These are phyloP conservation scores for Allygus modestus DNA, from an alignment of 2,888 invertebrate genomes.

Conservation along the genomic window DNA sequence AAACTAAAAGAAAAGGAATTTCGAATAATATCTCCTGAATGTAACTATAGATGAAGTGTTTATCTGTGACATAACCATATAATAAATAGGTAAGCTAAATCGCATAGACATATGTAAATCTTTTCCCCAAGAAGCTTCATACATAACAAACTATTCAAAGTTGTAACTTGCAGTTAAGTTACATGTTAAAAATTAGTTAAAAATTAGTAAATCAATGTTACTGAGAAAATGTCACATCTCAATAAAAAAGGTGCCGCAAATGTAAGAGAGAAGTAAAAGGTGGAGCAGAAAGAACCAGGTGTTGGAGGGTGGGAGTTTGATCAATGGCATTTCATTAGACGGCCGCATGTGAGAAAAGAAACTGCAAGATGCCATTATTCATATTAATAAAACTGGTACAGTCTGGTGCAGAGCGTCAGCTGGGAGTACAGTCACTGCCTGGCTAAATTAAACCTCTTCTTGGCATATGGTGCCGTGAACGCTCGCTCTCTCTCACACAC, in stretches of 20 bases:
- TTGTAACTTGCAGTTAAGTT: too few species aligned
- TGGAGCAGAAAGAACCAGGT: slow-evolving; percentile 1
- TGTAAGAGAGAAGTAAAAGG: neutral
- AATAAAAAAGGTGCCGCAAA: neutral
- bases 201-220: neutral
- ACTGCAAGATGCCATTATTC: slow-evolving; percentile 64
- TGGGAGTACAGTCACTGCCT: slow-evolving; percentile 53
- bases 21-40: too few species aligned
- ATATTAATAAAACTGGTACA: slow-evolving; percentile 64
- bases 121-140: too few species aligned
- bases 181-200: too few species aligned
- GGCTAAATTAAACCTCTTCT: slow-evolving; percentile 58
- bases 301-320: slow-evolving; percentile 41
- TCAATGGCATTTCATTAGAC: slow-evolving; percentile 62
- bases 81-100: too few species aligned
- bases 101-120: too few species aligned
- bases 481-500: neutral
- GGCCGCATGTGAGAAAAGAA: slow-evolving; percentile 62
- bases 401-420: slow-evolving; percentile 59
- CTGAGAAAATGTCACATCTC: neutral
- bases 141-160: too few species aligned
- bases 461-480: slow-evolving; percentile 40
- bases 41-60: too few species aligned
- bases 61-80: too few species aligned
- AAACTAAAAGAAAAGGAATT: too few species aligned